Conservation (phyloP, 1,140 invertebrate genomes). For the Piezodorus guildinii region DNA sequence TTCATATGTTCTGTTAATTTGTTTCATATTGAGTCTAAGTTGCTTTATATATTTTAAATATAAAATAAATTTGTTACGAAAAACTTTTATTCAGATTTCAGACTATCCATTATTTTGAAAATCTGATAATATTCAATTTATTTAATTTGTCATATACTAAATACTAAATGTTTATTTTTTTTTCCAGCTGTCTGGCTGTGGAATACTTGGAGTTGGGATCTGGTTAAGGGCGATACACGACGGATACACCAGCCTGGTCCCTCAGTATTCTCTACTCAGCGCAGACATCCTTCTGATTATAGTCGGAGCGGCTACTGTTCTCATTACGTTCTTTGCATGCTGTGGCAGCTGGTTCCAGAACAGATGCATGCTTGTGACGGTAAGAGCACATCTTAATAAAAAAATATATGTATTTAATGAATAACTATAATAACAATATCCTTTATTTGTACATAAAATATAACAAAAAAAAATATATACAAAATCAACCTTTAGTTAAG, state of each 20-base stretch:
- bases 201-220: slow-evolving; percentile 57
- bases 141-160: background rate
- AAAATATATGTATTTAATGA: too few relatives aligned
- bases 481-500: too few relatives aligned
- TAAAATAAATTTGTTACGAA: too few relatives aligned
- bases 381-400: slow-evolving; percentile 36
- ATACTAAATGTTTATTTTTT: slow-evolving; percentile 20
- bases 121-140: background rate
- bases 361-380: slow-evolving; percentile 59
- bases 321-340: slow-evolving; percentile 66
- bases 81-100: background rate
- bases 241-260: slow-evolving; percentile 56
- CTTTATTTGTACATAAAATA: too few relatives aligned
- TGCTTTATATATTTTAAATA: too few relatives aligned
- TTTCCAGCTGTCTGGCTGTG: slow-evolving; percentile 59
- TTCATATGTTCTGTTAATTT: too few relatives aligned
- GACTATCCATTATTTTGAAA: too few relatives aligned
- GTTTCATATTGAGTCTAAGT: too few relatives aligned
- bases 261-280: slow-evolving; percentile 54
- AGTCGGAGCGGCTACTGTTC: slow-evolving; percentile 54
- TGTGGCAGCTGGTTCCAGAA: slow-evolving; percentile 73
- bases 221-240: slow-evolving; percentile 47
- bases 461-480: too few relatives aligned
- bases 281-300: slow-evolving; percentile 55
- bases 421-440: too few relatives aligned